Evolutionary conservation across 1,140 invertebrate genomes (phyloP), one percentile per base, ranked within the genome.

Genomic region (Gonioctena quinquepunctata): DNA sequence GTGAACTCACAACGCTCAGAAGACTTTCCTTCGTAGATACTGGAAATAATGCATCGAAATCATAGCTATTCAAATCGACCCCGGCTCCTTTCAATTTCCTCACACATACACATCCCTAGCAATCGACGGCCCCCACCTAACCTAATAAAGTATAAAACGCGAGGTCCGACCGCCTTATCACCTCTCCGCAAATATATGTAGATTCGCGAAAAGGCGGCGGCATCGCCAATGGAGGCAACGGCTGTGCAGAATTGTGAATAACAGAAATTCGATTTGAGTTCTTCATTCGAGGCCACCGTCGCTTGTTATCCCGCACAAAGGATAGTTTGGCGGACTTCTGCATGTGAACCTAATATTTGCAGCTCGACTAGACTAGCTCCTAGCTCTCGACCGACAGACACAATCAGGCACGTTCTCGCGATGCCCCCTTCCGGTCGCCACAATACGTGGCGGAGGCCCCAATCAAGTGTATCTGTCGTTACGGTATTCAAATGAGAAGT

Each of bases 191-290:
- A 80, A 80, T 80, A 71, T 80, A 80, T 80, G 79, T 77, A 80
- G 79, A 80, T 80, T 80, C 73, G 70, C 11, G 50, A 42, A 71
- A 68, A 60, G 49, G 62, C 71, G 68, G 59, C 65, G 73, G 68
- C 56, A 69, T 68, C 56, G 68, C 61, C 69, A 28, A 62, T 6
- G n/a, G 33, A 42, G 33, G n/a, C n/a, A 42, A 42, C 33, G 33
- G 33, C 33, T 42, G 33, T 42, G 33, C 33, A 42, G 78, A 80
- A 80, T 80, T 78, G 72, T 78, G 77, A 80, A 76, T 78, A 78
- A 77, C 73, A 73, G 73, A 79, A 80, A 80, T 80, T 80, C 77
- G 77, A 80, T 80, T 80, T 80, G 74, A 78, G 77, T 79, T 78
- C 78, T 79, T 79, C 78, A 73, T 74, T 75, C 73, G 73, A 56